Conservation (phyloP, 2,888 invertebrate genomes). For the Phrixothrix hirtus region DNA sequence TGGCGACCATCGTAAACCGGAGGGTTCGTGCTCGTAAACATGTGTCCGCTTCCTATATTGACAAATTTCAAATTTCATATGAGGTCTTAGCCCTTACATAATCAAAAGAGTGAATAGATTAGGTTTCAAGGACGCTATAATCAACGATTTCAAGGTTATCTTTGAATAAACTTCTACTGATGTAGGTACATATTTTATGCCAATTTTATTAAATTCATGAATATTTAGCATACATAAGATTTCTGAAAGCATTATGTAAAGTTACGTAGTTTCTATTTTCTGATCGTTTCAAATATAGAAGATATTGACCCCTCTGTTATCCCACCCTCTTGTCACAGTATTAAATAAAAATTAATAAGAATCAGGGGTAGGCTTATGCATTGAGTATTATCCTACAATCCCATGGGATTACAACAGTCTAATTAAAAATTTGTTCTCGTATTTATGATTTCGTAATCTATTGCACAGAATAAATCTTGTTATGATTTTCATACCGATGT, state of each 20-base stretch:
- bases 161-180: too few relatives aligned
- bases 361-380: constrained; percentile 20
- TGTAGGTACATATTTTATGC: too few relatives aligned
- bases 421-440: constrained; percentile 28
- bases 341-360: constrained; percentile 27
- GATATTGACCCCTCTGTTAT: constrained; percentile 17
- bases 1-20: constrained; percentile 47
- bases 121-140: constrained; percentile 1
- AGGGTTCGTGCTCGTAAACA: constrained; percentile 49
- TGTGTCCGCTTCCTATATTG: constrained; percentile 47
- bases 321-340: constrained; percentile 9
- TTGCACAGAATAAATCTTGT: constrained; percentile 10
- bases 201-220: too few relatives aligned
- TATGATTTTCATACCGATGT: constrained; percentile 2
- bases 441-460: constrained; percentile 13
- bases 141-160: too few relatives aligned
- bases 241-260: too few relatives aligned
- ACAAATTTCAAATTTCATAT: constrained; percentile 46
- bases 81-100: constrained; percentile 22
- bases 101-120: constrained; percentile 14
- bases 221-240: too few relatives aligned
- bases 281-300: constrained; percentile 1
- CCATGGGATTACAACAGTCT: constrained; percentile 24
- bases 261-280: too few relatives aligned
- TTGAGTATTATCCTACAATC: constrained; percentile 25